Evolutionary conservation across 2,888 invertebrate species (phyloP).

Genomic region (Gari tellinella): DNA sequence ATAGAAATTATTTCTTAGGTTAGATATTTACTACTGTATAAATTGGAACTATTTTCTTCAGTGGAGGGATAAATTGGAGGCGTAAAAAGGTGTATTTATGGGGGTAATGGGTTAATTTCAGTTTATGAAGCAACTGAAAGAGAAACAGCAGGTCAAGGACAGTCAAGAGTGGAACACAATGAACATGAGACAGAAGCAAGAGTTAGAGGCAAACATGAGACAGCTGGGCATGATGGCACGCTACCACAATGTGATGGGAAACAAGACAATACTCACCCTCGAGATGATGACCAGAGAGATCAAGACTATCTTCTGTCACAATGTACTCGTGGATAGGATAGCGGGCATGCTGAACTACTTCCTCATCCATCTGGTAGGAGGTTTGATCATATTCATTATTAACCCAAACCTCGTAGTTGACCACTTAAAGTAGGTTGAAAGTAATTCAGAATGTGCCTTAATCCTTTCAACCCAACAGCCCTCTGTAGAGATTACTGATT

Average conservation of each 20-base stretch:
- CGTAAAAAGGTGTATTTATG: too few species aligned
- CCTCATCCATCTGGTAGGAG: conserved; percentile 90
- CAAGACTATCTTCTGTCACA: conserved; percentile 92
- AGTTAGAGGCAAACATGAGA: conserved; percentile 81
- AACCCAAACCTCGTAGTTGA: too few species aligned
- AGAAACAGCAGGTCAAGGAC: conserved; percentile 90
- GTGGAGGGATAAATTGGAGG: too few species aligned
- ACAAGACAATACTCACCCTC: conserved; percentile 93
- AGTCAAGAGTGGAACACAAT: conserved; percentile 90
- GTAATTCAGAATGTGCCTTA: too few species aligned
- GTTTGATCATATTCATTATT: too few species aligned
- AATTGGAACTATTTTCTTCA: too few species aligned
- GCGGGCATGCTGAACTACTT: conserved; percentile 98
- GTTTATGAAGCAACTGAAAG: conserved; percentile 93
- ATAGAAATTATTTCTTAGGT: too few species aligned
- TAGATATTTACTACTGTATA: too few species aligned
- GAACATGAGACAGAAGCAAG: conserved; percentile 90
- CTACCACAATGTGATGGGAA: conserved; percentile 96
- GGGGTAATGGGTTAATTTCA: too few species aligned
- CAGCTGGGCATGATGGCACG: conserved; percentile 93
- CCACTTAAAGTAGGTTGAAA: too few species aligned
- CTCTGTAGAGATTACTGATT: too few species aligned
- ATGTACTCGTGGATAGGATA: conserved; percentile 95
- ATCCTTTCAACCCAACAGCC: too few species aligned
- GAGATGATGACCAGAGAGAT: conserved; percentile 85